Evolutionary conservation across 2,113 vertebrate species (phyloP), one percentile per base, ranked within the genome.

Genomic region (Peromyscus californicus): DNA sequence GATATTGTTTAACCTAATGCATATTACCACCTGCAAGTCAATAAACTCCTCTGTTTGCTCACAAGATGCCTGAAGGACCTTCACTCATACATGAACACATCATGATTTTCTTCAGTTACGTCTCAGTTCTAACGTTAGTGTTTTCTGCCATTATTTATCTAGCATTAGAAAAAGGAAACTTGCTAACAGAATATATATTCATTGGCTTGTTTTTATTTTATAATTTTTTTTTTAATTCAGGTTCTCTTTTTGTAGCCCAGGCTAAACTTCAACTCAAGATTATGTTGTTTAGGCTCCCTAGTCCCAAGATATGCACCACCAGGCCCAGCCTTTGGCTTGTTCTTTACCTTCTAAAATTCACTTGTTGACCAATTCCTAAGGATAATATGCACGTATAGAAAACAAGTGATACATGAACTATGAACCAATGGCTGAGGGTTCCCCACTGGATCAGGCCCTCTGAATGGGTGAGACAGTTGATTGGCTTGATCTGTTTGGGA

Each of bases 101-200:
- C 36, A 89, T 85, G 85, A 95, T 93, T 95, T 94, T 93, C 92
- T 92, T 95, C 75, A 48, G 4, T 80, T 88, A 57, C 22, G 88
- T 63, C 63, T 31, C 61, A 39, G 17, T 93, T 93, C 69, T 76
- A 80, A 48, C 69, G 31, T 76, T 89, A 67, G 33, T 79, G 33
- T 84, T 91, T 89, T 93, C 70, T 84, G 75, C 26, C 48, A 84
- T 33, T 94, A 86, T 89, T 93, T 80, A 65, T 21, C 90, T 91
- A 86, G 33, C 39, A 70, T 24, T 70, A 45, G 26, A 78, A 72
- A 67, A 91, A 29, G 29, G 24, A 82, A 85, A 88, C 6, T 39
- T 79, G 92, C 74, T 51, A 76, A 70, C 59, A 84, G 8, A 24
- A n/a, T 51, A 85, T 54, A 75, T 90, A n/a, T 33, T 90, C 19